Base-by-base conservation (phyloP, 1,140 invertebrate species). In the Rhyacophila brunnea region DNA sequence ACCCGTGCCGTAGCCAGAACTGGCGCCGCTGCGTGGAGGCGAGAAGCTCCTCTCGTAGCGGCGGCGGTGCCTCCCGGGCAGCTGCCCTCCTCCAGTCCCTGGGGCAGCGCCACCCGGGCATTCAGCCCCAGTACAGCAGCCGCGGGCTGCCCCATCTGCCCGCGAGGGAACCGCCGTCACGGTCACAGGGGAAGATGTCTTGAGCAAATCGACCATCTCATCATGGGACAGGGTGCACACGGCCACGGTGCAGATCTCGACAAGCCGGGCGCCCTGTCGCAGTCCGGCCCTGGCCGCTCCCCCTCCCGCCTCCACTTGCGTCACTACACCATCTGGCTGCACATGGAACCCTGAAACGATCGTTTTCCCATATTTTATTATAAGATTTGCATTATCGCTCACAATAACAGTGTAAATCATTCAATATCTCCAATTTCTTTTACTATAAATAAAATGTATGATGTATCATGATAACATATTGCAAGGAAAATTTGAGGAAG, bases 241-340 rank as follows among this genome's bases (percentile, higher is more conserved):
- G 5, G 93, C 91, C 6, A 91, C 83, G 75, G 94, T 92, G 71
- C 92, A 95, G 60, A 95, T 93, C 80, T 98, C 94, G 11, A 98
- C 92, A 49, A 98, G 82, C 28, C 95, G 81, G 18, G 90, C 91
- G 11, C 93, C 93, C 74, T 93, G 92, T 47, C 90, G 74, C 0
- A 98, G 80, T 17, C 95, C 95, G n/a, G 92, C 91, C 58, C 91
- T 85, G 81, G 89, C 92, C 7, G 96, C 95, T 60, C 88, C 84
- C 2, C 94, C 93, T 69, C 88, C 87, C 53, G 82, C 83, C 74
- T 97, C 95, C 0, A 98, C 95, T 69, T 96, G 90, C 1, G 93
- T 96, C 1, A 98, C 93, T 2, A 98, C 85, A 2, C 95, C 96
- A 75, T 98, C 95, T 10, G 92, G 91, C 70, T 97, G 93, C 17